Evolutionary conservation across 1,140 invertebrate genomes (phyloP), one percentile per base, ranked within the genome.

Genomic region (Pantala flavescens): DNA sequence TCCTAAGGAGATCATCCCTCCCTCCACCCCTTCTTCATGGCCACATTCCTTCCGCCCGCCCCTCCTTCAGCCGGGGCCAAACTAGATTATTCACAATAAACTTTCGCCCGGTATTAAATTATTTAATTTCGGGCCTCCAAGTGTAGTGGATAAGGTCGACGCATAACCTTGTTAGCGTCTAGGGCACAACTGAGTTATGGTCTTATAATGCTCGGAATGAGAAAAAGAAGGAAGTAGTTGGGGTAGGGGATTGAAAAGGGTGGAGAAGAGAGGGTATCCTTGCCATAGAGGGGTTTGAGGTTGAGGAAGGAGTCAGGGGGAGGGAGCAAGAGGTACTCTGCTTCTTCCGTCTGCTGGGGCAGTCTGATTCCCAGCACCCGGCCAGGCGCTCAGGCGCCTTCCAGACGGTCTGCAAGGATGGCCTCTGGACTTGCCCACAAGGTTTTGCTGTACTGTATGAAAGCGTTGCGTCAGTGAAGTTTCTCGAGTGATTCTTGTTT

Each of bases 11-110:
- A 36, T 36, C 43, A 74, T 75, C 75, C 75, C 75, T 72, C 71
- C 70, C 42, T 24, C 72, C 71, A 63, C 49, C 49, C 49, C 49
- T 21, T 63, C 49, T 63, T 21, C 49, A 63, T 21, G 28, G 28
- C 28, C 28, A 36, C 28, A 36, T 63, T 19, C 49, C 49, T 63
- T 21, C 49, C 49, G 49, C 49, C 16, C n/a, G 3, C 49, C 16
- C 73, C 21, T 11, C 71, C 43, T 11, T 11, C 24, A 2, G 28
- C 28, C 28, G 9, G 49, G 49, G 49, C 49, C 77, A 82, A 82
- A 82, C 81, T 79, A 81, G 80, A 82, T 82, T 82, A 82, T 82
- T 81, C 81, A 81, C 81, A 82, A 82, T 82, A 82, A 82, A 82
- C 81, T 82, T 82, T 82, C 80, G 78, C 79, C 73, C 78, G 78